These are phyloP conservation scores for Coptodon bakossiorum DNA, from an alignment of 2,113 vertebrate genomes.

Conservation along the genomic window DNA sequence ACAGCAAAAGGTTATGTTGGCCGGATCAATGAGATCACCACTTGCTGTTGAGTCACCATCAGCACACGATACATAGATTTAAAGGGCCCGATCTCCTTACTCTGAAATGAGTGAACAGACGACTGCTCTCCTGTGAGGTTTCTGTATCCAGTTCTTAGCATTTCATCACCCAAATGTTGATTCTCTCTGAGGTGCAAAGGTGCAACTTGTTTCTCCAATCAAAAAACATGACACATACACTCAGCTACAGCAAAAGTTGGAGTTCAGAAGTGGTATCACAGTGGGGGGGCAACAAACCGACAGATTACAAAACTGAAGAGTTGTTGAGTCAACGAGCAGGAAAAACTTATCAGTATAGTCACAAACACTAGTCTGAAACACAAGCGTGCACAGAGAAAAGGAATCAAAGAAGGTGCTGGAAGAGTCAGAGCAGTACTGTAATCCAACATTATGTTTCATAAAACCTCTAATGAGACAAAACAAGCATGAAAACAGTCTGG, in stretches of 20 bases:
- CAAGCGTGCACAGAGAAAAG: not conserved
- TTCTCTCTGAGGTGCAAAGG: not conserved
- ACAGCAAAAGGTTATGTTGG: not conserved
- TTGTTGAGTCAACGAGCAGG: too few relatives aligned
- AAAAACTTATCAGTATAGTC: not conserved
- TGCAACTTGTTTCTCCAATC: not conserved
- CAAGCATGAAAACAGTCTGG: not conserved
- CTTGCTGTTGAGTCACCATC: not conserved
- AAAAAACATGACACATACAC: rapidly evolving
- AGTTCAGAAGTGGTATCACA: not conserved
- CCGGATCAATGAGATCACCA: not conserved
- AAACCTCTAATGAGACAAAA: not conserved
- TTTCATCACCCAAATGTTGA: not conserved
- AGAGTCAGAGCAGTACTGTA: not conserved
- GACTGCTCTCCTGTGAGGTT: not conserved
- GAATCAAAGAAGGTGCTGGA: not conserved
- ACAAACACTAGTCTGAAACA: not conserved
- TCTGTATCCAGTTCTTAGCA: not conserved
- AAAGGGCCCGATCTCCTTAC: not conserved
- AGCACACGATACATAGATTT: not conserved
- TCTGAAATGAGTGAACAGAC: not conserved
- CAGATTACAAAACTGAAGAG: not conserved
- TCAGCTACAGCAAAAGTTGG: not conserved
- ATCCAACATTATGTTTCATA: not conserved
- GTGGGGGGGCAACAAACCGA: not conserved